These are phyloP conservation scores for Mobula hypostoma DNA, from an alignment of 2,113 vertebrate genomes.

Conservation along the genomic window DNA sequence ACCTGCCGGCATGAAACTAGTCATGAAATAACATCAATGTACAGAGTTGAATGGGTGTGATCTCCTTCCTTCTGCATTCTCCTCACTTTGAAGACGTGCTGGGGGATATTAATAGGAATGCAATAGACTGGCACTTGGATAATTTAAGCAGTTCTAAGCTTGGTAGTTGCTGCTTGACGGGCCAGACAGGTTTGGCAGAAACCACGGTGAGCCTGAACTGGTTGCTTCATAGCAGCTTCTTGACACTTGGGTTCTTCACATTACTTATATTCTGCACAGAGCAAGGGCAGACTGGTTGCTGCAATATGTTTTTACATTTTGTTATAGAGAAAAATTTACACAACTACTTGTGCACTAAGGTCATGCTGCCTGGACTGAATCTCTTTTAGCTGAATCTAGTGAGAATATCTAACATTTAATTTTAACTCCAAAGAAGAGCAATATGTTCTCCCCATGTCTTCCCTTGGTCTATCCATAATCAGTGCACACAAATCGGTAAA, in stretches of 20 bases:
- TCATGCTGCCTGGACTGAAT: not conserved
- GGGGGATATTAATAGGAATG: not conserved
- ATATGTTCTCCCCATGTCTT: no score
- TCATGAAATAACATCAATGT: not conserved
- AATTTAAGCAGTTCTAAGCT: not conserved
- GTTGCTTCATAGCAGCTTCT: not conserved
- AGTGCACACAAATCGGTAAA: no score
- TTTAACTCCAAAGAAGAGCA: no score
- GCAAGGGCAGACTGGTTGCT: not conserved
- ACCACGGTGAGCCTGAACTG: not conserved
- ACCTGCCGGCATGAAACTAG: not conserved
- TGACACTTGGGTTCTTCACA: not conserved
- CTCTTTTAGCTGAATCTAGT: not conserved
- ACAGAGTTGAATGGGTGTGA: not conserved
- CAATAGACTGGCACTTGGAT: not conserved
- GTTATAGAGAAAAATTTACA: not conserved
- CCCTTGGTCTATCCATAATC: no score
- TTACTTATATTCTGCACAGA: not conserved
- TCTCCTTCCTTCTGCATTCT: not conserved
- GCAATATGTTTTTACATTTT: not conserved
- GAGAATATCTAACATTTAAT: not conserved
- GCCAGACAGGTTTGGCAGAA: conserved; percentile 23
- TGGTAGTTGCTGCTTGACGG: not conserved
- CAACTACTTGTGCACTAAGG: no score
- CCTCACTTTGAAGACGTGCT: not conserved